Evolutionary conservation across 92 coral and sea anemone species (phyloP).

Genomic region (Desmophyllum pertusum): DNA sequence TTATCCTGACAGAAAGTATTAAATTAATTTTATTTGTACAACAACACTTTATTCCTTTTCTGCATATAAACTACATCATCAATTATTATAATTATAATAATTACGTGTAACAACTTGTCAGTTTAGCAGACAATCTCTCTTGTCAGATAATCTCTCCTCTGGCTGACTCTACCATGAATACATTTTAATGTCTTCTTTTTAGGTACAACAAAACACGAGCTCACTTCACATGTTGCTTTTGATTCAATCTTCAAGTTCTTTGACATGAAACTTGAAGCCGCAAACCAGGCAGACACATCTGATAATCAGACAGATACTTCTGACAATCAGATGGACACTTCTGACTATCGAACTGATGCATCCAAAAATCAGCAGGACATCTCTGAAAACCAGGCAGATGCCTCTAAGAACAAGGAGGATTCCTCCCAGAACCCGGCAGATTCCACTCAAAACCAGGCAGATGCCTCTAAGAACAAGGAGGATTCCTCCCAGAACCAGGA

Average conservation of each 20-base stretch:
- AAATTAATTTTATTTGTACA: too few species aligned
- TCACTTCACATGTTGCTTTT: slow-evolving; percentile 83
- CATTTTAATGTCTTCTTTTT: background rate
- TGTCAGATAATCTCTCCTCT: too few species aligned
- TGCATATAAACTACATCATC: too few species aligned
- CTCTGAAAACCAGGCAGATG: background rate
- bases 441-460: background rate
- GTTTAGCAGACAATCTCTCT: too few species aligned
- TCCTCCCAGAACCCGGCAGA: background rate
- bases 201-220: slow-evolving; percentile 89
- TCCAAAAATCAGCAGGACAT: background rate
- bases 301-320: background rate
- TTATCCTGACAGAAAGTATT: too few species aligned
- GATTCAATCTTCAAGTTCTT: slow-evolving; percentile 89
- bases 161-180: too few species aligned
- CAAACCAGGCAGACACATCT: background rate
- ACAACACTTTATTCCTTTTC: too few species aligned
- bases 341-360: background rate
- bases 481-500: background rate
- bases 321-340: background rate
- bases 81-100: too few species aligned
- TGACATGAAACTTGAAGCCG: slow-evolving; percentile 47
- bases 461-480: background rate
- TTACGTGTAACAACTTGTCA: too few species aligned
- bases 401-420: background rate